Percentiles rank a stretch among this genome's conserved stretches.
Conservation (phyloP, 2,113 vertebrate species). For the Ciconia maguari region DNA sequence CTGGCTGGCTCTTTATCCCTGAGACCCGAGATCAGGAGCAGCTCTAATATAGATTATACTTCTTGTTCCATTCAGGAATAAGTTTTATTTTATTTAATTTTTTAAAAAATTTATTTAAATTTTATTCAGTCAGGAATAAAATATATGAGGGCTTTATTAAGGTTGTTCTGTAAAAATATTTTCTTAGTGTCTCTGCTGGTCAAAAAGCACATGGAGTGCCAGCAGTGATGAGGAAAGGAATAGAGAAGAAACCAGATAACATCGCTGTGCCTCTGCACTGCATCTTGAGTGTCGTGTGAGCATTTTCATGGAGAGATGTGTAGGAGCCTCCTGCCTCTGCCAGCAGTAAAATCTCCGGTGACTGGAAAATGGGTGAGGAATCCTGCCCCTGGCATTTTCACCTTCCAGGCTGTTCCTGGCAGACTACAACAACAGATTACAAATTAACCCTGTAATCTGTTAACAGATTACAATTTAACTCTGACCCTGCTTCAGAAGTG, state of each 20-base stretch:
- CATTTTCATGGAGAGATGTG: not conserved
- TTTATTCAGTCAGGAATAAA: not conserved
- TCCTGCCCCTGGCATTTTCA: not conserved
- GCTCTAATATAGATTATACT: not conserved
- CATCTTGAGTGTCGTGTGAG: not conserved
- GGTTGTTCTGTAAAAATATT: not conserved
- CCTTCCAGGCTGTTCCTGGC: not conserved
- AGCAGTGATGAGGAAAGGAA: not conserved
- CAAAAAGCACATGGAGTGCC: not conserved
- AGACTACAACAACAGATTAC: not conserved
- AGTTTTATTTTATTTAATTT: too few species aligned
- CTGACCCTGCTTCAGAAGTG: not conserved
- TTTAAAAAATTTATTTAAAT: too few species aligned
- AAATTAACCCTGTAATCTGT: conserved; percentile 1
- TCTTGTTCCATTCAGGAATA: not conserved
- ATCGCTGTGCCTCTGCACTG: not conserved
- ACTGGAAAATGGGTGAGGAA: not conserved
- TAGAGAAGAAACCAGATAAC: not conserved
- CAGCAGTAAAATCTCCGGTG: not conserved
- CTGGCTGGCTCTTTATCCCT: not conserved
- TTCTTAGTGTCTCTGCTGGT: not conserved
- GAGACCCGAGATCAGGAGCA: not conserved
- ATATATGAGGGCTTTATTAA: not conserved
- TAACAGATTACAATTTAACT: conserved; percentile 21
- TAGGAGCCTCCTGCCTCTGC: not conserved